Percentiles rank a stretch among this genome's conserved stretches.
Evolutionary conservation across 2,797 vertebrate genomes (phyloP).

Genomic region (Cryptoblepharus egeriae): DNA sequence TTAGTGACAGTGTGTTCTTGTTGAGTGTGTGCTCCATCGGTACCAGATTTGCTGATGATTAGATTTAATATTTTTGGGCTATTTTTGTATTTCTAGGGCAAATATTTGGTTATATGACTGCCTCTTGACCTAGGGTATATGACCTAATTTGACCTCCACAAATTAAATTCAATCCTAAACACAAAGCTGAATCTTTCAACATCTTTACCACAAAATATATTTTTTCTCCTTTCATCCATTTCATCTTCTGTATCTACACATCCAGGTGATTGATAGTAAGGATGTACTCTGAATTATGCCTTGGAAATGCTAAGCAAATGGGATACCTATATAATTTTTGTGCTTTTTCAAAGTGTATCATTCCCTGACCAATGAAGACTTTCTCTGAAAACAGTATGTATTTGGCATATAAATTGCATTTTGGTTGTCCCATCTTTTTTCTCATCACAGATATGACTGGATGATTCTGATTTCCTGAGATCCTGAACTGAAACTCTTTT

Average conservation of each 20-base stretch:
- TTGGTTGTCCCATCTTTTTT: conserved; percentile 31
- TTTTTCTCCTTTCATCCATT: not conserved
- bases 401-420: not conserved
- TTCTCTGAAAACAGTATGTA: conserved; percentile 28
- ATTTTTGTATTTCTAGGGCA: not conserved
- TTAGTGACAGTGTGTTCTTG: too few relatives aligned
- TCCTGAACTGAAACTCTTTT: conserved; percentile 30
- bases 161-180: not conserved
- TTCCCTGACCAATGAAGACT: conserved; percentile 3
- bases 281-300: not conserved
- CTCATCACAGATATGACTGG: not conserved
- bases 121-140: too few relatives aligned
- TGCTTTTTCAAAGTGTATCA: conserved; percentile 5
- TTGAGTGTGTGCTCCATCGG: too few relatives aligned
- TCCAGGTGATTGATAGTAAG: not conserved
- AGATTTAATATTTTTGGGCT: too few relatives aligned
- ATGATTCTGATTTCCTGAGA: conserved; percentile 32
- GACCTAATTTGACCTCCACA: too few relatives aligned
- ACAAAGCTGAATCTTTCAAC: not conserved
- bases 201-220: not conserved
- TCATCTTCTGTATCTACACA: not conserved
- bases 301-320: not conserved
- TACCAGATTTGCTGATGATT: too few relatives aligned
- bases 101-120: not conserved
- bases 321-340: not conserved